phyloP scores from a whole-genome alignment of 1,140 invertebrate genomes.

The Drosophila sulfurigaster region DNA sequence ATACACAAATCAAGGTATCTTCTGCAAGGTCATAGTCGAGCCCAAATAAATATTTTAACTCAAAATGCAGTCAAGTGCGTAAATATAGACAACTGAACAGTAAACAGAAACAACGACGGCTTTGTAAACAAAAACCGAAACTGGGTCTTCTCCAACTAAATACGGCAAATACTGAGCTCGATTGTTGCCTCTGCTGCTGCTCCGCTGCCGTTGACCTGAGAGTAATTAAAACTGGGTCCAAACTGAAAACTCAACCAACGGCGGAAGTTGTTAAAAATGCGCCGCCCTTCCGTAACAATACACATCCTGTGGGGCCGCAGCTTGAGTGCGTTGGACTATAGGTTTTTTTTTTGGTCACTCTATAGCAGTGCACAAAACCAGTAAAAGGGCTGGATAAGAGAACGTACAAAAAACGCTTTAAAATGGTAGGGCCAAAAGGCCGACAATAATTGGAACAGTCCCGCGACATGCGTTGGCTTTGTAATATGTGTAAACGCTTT shows the following conservation, averaged over 20 bases:
- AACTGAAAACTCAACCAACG: constrained; percentile 32
- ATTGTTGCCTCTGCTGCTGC: constrained; percentile 2
- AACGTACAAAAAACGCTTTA: constrained; percentile 9
- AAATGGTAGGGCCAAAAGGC: constrained; percentile 47
- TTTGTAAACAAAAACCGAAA: constrained; percentile 36
- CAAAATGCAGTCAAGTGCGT: constrained; percentile 61
- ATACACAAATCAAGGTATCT: neutral
- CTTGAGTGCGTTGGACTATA: neutral
- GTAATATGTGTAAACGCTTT: constrained; percentile 30
- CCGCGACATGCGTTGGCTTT: constrained; percentile 33
- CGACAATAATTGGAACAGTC: constrained; percentile 71
- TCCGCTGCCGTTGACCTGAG: constrained; percentile 10
- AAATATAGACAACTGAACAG: constrained; percentile 15
- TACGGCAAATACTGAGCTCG: constrained; percentile 3
- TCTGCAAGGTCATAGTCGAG: neutral
- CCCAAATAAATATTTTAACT: constrained; percentile 40
- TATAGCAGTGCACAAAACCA: constrained; percentile 9
- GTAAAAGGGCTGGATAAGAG: constrained; percentile 4
- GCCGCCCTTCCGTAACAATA: constrained; percentile 65
- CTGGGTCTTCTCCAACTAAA: neutral
- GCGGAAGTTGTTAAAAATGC: constrained; percentile 61
- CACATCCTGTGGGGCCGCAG: constrained; percentile 34
- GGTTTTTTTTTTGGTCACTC: constrained; percentile 12
- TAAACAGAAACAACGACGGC: constrained; percentile 3
- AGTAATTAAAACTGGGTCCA: constrained; percentile 62